phyloP scores from a whole-genome alignment of 2,888 invertebrate species.

The Protophormia terraenovae region DNA sequence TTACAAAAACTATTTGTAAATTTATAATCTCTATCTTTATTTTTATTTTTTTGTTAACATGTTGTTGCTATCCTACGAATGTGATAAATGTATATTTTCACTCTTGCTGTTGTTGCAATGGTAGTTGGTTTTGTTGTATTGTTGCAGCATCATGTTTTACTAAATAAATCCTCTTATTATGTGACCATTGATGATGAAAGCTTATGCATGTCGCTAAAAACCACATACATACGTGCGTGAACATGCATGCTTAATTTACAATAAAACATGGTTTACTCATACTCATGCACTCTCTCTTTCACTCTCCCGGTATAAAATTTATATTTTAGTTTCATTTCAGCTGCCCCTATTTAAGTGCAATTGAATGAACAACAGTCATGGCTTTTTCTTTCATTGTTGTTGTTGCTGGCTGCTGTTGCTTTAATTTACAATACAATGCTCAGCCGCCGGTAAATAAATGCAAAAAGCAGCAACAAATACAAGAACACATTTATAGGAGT shows the following conservation, averaged over 20 bases:
- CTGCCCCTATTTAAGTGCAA: not conserved
- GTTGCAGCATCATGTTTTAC: constrained; percentile 44
- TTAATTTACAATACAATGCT: constrained; percentile 27
- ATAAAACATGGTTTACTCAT: constrained; percentile 20
- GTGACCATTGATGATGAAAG: constrained; percentile 60
- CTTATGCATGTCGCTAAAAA: constrained; percentile 57
- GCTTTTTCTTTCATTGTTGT: too few species aligned
- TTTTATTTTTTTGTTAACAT: too few species aligned
- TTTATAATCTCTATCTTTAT: too few species aligned
- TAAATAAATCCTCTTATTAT: constrained; percentile 64
- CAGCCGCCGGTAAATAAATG: not conserved
- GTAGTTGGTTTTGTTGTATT: not conserved
- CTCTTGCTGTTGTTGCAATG: not conserved
- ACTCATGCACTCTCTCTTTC: not conserved
- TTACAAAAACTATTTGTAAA: too few species aligned
- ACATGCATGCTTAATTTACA: constrained; percentile 58
- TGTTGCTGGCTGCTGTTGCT: not conserved
- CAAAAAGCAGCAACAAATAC: too few species aligned
- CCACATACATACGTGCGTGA: constrained; percentile 51
- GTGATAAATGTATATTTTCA: not conserved
- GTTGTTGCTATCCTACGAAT: not conserved
- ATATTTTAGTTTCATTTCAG: not conserved
- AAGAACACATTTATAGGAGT: too few species aligned
- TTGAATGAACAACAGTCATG: not conserved
- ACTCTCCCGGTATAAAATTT: not conserved